Evolutionary conservation across 2,888 invertebrate genomes (phyloP).

Genomic region (Ormia ochracea): DNA sequence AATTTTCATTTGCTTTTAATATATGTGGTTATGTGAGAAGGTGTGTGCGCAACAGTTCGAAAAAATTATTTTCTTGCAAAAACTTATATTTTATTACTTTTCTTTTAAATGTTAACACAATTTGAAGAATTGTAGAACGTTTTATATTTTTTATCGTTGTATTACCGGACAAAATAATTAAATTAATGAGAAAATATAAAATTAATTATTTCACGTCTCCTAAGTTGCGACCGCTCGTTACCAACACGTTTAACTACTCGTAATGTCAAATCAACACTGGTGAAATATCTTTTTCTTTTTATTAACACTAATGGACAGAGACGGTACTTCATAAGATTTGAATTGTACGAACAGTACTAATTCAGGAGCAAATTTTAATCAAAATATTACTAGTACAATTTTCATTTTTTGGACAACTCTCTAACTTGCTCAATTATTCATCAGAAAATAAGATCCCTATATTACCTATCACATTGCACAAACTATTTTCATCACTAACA

Average conservation of each 20-base stretch:
- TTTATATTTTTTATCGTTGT: neutral
- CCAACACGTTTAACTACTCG: constrained; percentile 48
- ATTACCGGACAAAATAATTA: neutral
- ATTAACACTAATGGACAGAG: neutral
- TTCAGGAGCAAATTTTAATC: no score
- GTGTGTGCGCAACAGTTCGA: constrained; percentile 64
- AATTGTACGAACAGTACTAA: no score
- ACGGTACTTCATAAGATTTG: no score
- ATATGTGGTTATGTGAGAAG: constrained; percentile 42
- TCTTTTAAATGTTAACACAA: neutral
- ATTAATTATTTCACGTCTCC: constrained; percentile 29
- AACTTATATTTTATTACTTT: neutral
- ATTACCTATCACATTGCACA: no score
- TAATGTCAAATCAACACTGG: constrained; percentile 58
- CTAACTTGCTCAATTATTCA: no score
- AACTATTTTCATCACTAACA: no score
- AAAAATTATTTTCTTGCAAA: neutral
- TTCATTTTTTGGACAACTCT: no score
- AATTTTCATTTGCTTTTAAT: constrained; percentile 11
- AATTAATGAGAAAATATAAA: constrained; percentile 15
- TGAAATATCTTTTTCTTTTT: constrained; percentile 31
- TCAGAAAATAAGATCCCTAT: no score
- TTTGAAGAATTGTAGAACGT: neutral
- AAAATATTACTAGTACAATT: no score
- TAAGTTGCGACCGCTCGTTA: constrained; percentile 38